phyloP scores from a whole-genome alignment of 2,797 vertebrate species.

The Chiroxiphia lanceolata region DNA sequence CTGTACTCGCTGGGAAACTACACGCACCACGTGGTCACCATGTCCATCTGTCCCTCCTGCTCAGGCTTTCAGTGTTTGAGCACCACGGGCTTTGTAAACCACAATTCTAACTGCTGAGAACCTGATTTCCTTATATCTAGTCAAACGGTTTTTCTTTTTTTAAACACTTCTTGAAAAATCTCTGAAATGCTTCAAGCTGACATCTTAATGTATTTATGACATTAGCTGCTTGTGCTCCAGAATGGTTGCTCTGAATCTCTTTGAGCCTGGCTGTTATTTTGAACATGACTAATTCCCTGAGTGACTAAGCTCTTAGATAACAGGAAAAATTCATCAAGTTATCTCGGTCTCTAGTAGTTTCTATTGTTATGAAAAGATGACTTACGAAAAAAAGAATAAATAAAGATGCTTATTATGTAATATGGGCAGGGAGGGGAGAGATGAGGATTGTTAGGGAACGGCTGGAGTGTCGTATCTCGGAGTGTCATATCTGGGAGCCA shows the following conservation, averaged over 20 bases:
- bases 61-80: background rate
- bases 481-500: background rate
- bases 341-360: constrained; percentile 15
- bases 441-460: background rate
- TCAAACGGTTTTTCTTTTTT: constrained; percentile 11
- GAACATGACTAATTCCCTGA: constrained; percentile 67
- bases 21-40: background rate
- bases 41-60: background rate
- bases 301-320: constrained; percentile 67
- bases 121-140: background rate
- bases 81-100: background rate
- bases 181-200: constrained; percentile 41
- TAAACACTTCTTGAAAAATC: constrained; percentile 47
- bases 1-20: background rate
- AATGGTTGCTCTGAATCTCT: constrained; percentile 51
- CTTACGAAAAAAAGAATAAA: constrained; percentile 16
- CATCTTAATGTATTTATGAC: constrained; percentile 42
- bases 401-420: constrained; percentile 13
- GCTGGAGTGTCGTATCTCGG: background rate
- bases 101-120: background rate
- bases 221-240: constrained; percentile 50
- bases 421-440: background rate
- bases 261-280: constrained; percentile 52
- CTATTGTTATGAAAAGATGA: constrained; percentile 31
- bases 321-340: constrained; percentile 58